Percentiles rank a stretch among this genome's conserved stretches.
phyloP scores from a whole-genome alignment of 2,888 invertebrate species.

The Caenorhabditis angaria region DNA sequence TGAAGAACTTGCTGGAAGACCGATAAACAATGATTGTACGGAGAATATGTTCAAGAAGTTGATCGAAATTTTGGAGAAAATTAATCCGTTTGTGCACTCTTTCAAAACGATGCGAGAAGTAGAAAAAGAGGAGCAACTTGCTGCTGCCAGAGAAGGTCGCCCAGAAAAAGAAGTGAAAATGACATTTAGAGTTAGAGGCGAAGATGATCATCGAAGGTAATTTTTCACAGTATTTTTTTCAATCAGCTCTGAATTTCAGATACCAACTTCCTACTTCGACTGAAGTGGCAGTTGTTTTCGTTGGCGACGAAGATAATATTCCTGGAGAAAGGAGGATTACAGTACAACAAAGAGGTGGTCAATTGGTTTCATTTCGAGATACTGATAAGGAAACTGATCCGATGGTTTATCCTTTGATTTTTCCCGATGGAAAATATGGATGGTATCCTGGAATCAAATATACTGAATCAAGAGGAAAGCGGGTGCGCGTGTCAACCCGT shows the following conservation, averaged over 20 bases:
- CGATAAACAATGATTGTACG: background rate
- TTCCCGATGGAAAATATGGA: conserved; percentile 56
- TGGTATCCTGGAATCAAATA: conserved; percentile 13
- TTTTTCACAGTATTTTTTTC: no score
- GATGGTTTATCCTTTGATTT: conserved; percentile 73
- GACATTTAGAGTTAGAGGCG: conserved; percentile 14
- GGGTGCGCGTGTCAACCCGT: conserved; percentile 56
- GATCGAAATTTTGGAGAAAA: background rate
- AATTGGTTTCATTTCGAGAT: conserved; percentile 65
- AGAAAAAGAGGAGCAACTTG: conserved; percentile 21
- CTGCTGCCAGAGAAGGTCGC: conserved; percentile 7
- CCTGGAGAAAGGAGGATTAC: conserved; percentile 67
- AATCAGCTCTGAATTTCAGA: no score
- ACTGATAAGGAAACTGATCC: conserved; percentile 71
- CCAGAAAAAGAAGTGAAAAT: conserved; percentile 14
- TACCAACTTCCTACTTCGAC: conserved; percentile 2
- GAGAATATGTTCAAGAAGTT: background rate
- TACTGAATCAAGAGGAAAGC: background rate
- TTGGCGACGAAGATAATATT: conserved; percentile 40
- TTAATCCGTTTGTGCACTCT: conserved; percentile 27
- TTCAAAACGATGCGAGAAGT: conserved; percentile 42
- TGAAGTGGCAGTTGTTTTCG: conserved; percentile 58
- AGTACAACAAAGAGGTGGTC: conserved; percentile 57
- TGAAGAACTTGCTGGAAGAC: background rate
- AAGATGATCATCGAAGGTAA: conserved; percentile 24